These are phyloP conservation scores for Gila robusta DNA, from an alignment of 2,797 vertebrate species.

Conservation along the genomic window DNA sequence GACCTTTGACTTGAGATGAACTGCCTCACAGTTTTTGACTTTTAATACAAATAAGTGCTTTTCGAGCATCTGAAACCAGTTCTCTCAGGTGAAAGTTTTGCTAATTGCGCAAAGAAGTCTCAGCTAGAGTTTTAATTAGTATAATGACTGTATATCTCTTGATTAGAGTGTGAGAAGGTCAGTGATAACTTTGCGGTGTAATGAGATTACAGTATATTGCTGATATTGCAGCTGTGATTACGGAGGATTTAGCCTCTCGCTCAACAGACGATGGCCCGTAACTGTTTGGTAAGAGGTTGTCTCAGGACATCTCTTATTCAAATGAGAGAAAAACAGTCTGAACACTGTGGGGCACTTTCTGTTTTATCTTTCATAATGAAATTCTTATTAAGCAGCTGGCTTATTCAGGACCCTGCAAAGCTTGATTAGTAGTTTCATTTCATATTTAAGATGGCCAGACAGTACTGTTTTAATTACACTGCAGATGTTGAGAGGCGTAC, in stretches of 20 bases:
- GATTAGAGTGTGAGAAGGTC: constrained; percentile 50
- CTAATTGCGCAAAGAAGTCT: constrained; percentile 49
- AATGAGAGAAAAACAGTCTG: constrained; percentile 24
- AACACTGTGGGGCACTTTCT: constrained; percentile 39
- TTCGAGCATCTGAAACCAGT: constrained; percentile 54
- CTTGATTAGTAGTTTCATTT: constrained; percentile 62
- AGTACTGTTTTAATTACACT: constrained; percentile 51
- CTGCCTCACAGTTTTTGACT: constrained; percentile 74
- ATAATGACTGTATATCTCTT: constrained; percentile 56
- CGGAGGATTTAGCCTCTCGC: constrained; percentile 30
- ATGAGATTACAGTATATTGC: constrained; percentile 54
- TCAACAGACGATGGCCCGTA: constrained; percentile 36
- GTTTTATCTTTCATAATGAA: constrained; percentile 56
- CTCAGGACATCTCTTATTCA: constrained; percentile 55
- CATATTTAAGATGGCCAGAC: constrained; percentile 66
- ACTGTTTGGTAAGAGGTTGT: constrained; percentile 51
- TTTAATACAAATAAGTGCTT: constrained; percentile 82
- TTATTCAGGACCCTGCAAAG: constrained; percentile 51
- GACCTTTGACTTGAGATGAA: constrained; percentile 71
- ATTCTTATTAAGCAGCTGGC: constrained; percentile 58
- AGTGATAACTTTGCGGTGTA: constrained; percentile 53
- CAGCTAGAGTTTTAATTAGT: constrained; percentile 57
- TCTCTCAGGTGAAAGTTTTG: constrained; percentile 52
- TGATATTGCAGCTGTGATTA: constrained; percentile 56
- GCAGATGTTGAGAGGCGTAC: constrained; percentile 42